These are phyloP conservation scores for Meloidogyne exigua DNA, from an alignment of 1,140 invertebrate species.

Conservation along the genomic window DNA sequence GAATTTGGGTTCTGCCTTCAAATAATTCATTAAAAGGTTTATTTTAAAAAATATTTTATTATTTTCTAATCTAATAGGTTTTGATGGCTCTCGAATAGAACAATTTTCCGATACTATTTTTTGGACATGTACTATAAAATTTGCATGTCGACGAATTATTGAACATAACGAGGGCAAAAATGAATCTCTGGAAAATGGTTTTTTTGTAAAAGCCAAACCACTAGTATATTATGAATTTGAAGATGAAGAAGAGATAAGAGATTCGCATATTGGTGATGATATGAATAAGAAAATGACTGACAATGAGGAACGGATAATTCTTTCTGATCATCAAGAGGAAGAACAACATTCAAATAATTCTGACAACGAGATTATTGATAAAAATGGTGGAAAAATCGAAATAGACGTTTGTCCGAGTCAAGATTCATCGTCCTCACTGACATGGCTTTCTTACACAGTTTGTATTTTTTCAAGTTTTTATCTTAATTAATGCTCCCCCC, in stretches of 20 bases:
- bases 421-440: not conserved
- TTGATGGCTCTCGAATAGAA: conserved; percentile 38
- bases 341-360: not conserved
- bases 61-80: conserved; percentile 4
- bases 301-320: conserved; percentile 22
- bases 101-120: conserved; percentile 48
- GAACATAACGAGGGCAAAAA: not conserved
- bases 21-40: not conserved
- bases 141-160: conserved; percentile 17
- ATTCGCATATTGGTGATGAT: not conserved
- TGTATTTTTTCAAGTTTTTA: not conserved
- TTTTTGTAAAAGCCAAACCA: not conserved
- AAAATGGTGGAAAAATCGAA: conserved; percentile 24
- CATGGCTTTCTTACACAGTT: conserved; percentile 8
- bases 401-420: not conserved
- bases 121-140: conserved; percentile 37
- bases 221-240: conserved; percentile 5
- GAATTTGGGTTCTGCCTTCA: conserved; percentile 15
- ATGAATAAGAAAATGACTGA: not conserved
- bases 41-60: not conserved
- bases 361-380: not conserved
- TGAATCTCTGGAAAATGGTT: not conserved
- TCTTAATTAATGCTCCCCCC: not conserved
- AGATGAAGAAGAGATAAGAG: conserved; percentile 15
- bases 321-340: not conserved